Conservation (phyloP, 2,888 invertebrate genomes). For the Stegophylla sp. region DNA sequence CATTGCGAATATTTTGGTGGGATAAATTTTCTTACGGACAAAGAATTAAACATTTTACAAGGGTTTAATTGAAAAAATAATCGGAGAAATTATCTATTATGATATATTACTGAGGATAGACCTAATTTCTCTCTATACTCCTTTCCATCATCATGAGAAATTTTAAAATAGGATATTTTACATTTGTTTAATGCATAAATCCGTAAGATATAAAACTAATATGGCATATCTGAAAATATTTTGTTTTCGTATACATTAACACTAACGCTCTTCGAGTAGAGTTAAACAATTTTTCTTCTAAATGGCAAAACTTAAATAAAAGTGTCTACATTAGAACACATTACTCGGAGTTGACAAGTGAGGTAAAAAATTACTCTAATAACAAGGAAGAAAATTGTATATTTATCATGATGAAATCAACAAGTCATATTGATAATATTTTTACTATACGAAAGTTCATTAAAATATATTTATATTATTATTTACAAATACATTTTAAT, state of each 20-base stretch:
- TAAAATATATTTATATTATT: constrained; percentile 34
- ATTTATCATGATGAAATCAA: constrained; percentile 15
- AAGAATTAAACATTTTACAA: too few relatives aligned
- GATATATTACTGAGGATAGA: too few relatives aligned
- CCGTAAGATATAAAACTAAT: too few relatives aligned
- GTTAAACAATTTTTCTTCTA: constrained; percentile 20
- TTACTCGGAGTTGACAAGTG: constrained; percentile 13
- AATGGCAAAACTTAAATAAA: constrained; percentile 26
- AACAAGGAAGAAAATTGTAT: background rate
- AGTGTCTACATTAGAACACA: constrained; percentile 2
- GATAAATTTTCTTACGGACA: too few relatives aligned
- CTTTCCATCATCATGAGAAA: too few relatives aligned
- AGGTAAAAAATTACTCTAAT: constrained; percentile 3
- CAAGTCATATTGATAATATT: constrained; percentile 28
- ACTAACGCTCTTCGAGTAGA: constrained; percentile 27
- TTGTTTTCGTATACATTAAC: constrained; percentile 18
- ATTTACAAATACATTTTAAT: constrained; percentile 45
- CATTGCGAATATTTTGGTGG: too few relatives aligned
- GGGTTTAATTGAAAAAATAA: too few relatives aligned
- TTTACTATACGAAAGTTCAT: background rate
- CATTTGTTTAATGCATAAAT: too few relatives aligned
- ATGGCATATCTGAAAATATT: too few relatives aligned
- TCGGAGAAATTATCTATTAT: too few relatives aligned
- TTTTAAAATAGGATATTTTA: too few relatives aligned
- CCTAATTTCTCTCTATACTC: too few relatives aligned